Base-by-base conservation (phyloP, 2,888 invertebrate genomes). In the Cepaea hortensis region DNA sequence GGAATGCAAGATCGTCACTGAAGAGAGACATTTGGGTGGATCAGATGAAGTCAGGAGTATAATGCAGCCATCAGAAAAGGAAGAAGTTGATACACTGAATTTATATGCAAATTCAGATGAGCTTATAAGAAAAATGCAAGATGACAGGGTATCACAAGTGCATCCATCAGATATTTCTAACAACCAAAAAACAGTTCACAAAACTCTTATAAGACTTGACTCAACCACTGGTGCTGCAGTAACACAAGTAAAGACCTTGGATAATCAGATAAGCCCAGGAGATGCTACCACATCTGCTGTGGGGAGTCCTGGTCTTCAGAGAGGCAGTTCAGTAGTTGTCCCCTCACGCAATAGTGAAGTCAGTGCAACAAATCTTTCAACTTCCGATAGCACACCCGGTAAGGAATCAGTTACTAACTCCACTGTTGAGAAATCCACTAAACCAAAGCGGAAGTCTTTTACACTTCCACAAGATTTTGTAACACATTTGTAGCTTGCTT, bases 401-500 rank as follows among this genome's bases (percentile, higher is more conserved):
- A 23, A 9, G 9, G 46, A 23, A n/a, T 55, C 48, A 23, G n/a
- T 13, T 77, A 77, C 7, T 7, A 15, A n/a, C 72, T 55, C 48
- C 15, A n/a, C 85, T 20, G 50, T 50, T 70, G 55, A 68, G 68
- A 85, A 68, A 79, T 77, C 77, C 70, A n/a, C 62, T n/a, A 68
- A 70, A 13, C 68, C 20, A 65, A 85, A 81, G 5, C 81, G 76
- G 35, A 55, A 85, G 46, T 85, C 85, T 20, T 86, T 86, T 77
- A 83, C 77, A 20, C 70, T 86, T 50, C 86, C 86, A 15, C 82
- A 82, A 61, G 86, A 83, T 55, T 20, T 68, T n/a, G 77, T 86
- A 9, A 86, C 86, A 46, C 82, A 82, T 70, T 68, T 86, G 18
- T 86, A 83, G 75, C 84, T 73, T 84, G 76, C 77, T 62, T 79